Evolutionary conservation across 2,888 invertebrate genomes (phyloP), one percentile per base, ranked within the genome.

Genomic region (Lymantria monacha): DNA sequence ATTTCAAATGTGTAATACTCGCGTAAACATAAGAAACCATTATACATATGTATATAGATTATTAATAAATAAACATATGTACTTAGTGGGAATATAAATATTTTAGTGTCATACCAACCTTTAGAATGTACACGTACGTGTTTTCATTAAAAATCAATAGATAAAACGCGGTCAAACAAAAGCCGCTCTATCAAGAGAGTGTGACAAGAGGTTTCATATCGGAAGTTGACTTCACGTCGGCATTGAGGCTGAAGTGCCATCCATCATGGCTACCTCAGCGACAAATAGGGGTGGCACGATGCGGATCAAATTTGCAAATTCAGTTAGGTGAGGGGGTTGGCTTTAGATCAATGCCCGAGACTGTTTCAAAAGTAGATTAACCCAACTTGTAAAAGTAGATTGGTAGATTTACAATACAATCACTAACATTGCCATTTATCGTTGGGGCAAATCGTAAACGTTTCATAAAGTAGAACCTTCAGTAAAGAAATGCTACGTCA

Each of bases 231-330:
- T 58, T 59, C 55, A 56, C 51, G 12, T 15, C 42, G 52, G 49
- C 46, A 55, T 51, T 57, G 57, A 52, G 3, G 30, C 42, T 54
- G 38, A 30, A 72, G 71, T 36, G 48, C 57, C 61, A 70, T 69
- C 58, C 54, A 69, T 72, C 60, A 63, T 44, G 40, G 46, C 58
- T 48, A 42, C 48, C 61, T 63, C 60, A 56, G 69, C 69, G 45
- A 44, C 43, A 53, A 12, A 14, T 11, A 59, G 44, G 59, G 57
- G 3, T 52, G 48, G 7, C 14, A 13, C 48, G n/a, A 37, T 9
- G 22, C 10, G 42, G 0, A 40, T n/a, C n/a, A 12, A 41, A 31
- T 33, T 44, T 33, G 33, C 40, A 44, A 49, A 44, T 44, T 31
- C 13, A 49, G 30, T 45, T 36, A 30, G 2, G 14, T 7, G n/a